Evolutionary conservation across 1,140 invertebrate genomes (phyloP), one percentile per base, ranked within the genome.

Genomic region (Phthorimaea operculella): DNA sequence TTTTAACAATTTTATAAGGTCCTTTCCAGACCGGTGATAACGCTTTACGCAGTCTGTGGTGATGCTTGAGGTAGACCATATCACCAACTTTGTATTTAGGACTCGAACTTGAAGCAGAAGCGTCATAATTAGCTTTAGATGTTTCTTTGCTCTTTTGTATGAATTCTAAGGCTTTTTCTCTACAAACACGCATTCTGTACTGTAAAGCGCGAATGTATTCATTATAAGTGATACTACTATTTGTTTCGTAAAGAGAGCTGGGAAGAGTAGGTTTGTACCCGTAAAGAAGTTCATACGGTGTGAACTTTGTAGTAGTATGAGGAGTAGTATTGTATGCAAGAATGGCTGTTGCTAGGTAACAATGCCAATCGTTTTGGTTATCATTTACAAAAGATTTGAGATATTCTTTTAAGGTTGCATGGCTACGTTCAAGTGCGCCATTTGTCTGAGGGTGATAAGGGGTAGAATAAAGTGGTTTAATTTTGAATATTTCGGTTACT

Each of bases 221-320:
- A 5, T 34, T 14, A 44, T 57, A 52, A 28, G 49, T 61, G 5
- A 47, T 57, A 12, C 21, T 33, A 50, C 5, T 21, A 33, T 15
- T 47, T 10, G 33, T 36, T 39, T 42, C 50, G 9, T 62, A 58
- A 12, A 58, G 6, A 15, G 52, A 55, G 17, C 15, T 58, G 18
- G 70, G 70, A 34, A 68, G 10, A 33, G 51, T 51, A 4, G 74
- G 60, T 58, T 65, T 57, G n/a, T 64, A 34, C 39, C 66, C 74
- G 44, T 70, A 76, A 14, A 79, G 33, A 51, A 77, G 55, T 57
- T 77, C 65, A 49, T 64, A 62, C 4, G 67, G 70, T 0, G 63
- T 64, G 33, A 59, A 76, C 4, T 66, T 52, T 12, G 67, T 68
- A 18, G 62, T 51, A 15, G 51, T 36, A 56, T 74, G 70, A 11